Percentiles rank a stretch among this genome's conserved stretches.
phyloP scores from a whole-genome alignment of 2,888 invertebrate species.

The Cremastinae sp. region DNA sequence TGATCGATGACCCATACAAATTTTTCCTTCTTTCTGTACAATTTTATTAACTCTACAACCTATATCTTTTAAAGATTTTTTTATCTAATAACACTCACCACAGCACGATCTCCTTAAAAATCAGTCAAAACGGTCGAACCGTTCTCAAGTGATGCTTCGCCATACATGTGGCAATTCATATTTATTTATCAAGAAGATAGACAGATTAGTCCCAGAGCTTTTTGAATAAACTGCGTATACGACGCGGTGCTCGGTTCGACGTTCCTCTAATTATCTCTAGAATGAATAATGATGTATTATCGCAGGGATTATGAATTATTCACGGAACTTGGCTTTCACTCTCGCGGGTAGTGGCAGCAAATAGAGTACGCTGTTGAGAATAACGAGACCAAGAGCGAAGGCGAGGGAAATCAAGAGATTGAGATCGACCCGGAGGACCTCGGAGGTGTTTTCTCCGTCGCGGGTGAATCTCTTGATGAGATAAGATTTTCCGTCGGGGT shows the following conservation, averaged over 20 bases:
- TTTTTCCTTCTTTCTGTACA: too few species aligned
- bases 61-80: too few species aligned
- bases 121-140: too few species aligned
- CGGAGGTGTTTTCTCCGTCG: conserved; percentile 82
- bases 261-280: conserved; percentile 24
- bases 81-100: too few species aligned
- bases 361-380: conserved; percentile 92
- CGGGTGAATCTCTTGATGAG: conserved; percentile 87
- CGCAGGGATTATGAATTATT: conserved; percentile 81
- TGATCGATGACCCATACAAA: too few species aligned
- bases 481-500: conserved; percentile 87
- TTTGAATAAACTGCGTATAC: too few species aligned
- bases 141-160: too few species aligned
- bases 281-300: neutral
- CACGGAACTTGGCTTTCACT: conserved; percentile 93
- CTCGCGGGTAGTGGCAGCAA: conserved; percentile 91
- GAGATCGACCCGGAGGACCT: conserved; percentile 86
- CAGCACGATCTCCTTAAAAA: too few species aligned
- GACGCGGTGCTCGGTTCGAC: conserved; percentile 18
- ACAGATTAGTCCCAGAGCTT: too few species aligned
- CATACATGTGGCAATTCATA: too few species aligned
- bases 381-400: conserved; percentile 90
- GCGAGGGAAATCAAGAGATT: conserved; percentile 92
- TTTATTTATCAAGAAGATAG: too few species aligned
- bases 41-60: too few species aligned